These are phyloP conservation scores for Aurelia coerulea DNA, from an alignment of 30 jellyfish, hydroid and myxozoan genomes.

Conservation along the genomic window DNA sequence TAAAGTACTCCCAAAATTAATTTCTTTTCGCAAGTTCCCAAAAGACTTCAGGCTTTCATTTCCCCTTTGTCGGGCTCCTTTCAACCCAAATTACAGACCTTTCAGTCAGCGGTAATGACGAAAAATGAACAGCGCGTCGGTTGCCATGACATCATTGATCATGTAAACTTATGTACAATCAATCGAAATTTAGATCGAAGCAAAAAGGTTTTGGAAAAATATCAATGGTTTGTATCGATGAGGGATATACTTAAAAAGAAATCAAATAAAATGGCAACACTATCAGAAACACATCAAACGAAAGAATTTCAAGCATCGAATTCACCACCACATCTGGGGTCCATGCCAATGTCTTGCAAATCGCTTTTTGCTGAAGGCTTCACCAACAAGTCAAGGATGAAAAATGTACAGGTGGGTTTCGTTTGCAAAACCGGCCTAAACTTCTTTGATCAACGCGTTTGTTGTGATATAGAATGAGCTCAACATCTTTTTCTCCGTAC, in stretches of 20 bases:
- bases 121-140: conserved; percentile 60
- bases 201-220: background rate
- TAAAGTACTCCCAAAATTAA: too few relatives aligned
- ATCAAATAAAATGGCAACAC: conserved; percentile 13
- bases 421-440: background rate
- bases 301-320: conserved; percentile 19
- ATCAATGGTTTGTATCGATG: conserved; percentile 9
- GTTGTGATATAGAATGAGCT: too few relatives aligned
- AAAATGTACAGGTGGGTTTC: conserved; percentile 47
- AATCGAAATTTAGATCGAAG: conserved; percentile 31
- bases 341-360: background rate
- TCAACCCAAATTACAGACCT: too few relatives aligned
- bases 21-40: too few relatives aligned
- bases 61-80: background rate
- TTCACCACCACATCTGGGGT: conserved; percentile 8
- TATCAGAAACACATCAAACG: conserved; percentile 16
- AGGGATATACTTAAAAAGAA: conserved; percentile 46
- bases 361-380: conserved; percentile 69
- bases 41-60: too few relatives aligned
- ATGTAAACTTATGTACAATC: conserved; percentile 15
- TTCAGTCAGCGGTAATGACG: conserved; percentile 48
- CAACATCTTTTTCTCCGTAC: too few relatives aligned
- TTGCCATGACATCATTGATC: conserved; percentile 26
- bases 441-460: too few relatives aligned
- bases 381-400: conserved; percentile 65